Evolutionary conservation across 2,113 vertebrate genomes (phyloP).

Genomic region (Felis chaus): DNA sequence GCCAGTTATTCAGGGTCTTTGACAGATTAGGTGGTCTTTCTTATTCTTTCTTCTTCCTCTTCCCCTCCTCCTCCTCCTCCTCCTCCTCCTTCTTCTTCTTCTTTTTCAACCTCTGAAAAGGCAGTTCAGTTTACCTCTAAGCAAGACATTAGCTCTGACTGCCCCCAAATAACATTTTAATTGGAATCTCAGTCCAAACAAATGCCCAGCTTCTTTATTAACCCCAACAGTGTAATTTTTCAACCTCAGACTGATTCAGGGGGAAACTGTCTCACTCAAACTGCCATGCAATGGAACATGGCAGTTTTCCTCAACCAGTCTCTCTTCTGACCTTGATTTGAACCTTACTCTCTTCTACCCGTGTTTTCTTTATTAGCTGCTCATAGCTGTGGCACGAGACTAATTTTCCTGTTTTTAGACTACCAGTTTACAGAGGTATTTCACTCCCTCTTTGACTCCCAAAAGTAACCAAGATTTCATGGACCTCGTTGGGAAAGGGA

Average conservation of each 20-base stretch:
- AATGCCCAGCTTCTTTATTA: slow-evolving; percentile 81
- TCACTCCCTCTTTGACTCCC: not conserved
- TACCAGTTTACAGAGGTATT: slow-evolving; percentile 72
- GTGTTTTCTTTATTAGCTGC: slow-evolving; percentile 86
- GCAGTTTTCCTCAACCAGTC: slow-evolving; percentile 84
- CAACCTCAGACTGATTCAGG: slow-evolving; percentile 83
- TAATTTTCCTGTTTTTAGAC: slow-evolving; percentile 85
- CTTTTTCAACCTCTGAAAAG: slow-evolving; percentile 52
- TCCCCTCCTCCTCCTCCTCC: too few relatives aligned
- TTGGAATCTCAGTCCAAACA: slow-evolving; percentile 80
- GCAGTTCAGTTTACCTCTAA: slow-evolving; percentile 69
- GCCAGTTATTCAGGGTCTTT: slow-evolving; percentile 70
- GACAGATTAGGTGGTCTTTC: slow-evolving; percentile 74
- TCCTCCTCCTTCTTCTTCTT: not conserved
- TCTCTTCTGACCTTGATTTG: slow-evolving; percentile 87
- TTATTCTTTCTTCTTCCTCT: not conserved
- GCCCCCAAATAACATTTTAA: slow-evolving; percentile 75
- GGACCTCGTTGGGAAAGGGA: slow-evolving; percentile 70
- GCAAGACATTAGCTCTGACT: slow-evolving; percentile 72
- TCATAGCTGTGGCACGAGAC: slow-evolving; percentile 76
- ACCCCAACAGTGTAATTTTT: slow-evolving; percentile 85
- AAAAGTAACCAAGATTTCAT: slow-evolving; percentile 70
- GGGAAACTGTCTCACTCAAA: slow-evolving; percentile 78
- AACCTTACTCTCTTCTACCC: slow-evolving; percentile 87
- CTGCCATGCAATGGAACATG: slow-evolving; percentile 80